Percentiles rank a stretch among this genome's conserved stretches.
Evolutionary conservation across 2,888 invertebrate genomes (phyloP).

Genomic region (Troglohyphantes excavatus): DNA sequence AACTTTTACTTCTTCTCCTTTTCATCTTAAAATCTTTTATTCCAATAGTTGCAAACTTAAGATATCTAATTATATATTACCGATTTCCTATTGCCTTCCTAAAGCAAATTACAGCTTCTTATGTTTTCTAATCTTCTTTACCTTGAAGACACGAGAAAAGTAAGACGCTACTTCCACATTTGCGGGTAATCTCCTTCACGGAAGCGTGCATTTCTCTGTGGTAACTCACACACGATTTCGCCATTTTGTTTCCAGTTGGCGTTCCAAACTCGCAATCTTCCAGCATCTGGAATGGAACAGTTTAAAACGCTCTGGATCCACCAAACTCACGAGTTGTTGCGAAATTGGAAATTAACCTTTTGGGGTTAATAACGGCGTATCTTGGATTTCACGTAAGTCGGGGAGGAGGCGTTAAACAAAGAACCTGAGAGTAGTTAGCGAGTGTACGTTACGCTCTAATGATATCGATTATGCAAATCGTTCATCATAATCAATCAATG

Average conservation of each 20-base stretch:
- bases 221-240: conserved; percentile 32
- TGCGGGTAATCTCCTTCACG: neutral
- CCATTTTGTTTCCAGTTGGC: conserved; percentile 12
- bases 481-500: conserved; percentile 65
- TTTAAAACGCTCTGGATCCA: conserved; percentile 1
- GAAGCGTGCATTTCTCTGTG: neutral
- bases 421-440: neutral
- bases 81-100: neutral
- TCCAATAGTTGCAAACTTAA: too few species aligned
- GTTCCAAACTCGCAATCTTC: conserved; percentile 16
- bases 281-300: neutral
- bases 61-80: too few species aligned
- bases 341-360: conserved; percentile 43
- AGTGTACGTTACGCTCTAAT: conserved; percentile 20
- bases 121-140: neutral
- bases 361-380: conserved; percentile 33
- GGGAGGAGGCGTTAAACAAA: conserved; percentile 32
- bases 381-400: conserved; percentile 5
- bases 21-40: too few species aligned
- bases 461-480: conserved; percentile 53
- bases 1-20: too few species aligned
- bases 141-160: neutral
- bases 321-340: conserved; percentile 44
- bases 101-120: neutral
- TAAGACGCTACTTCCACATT: neutral